phyloP scores from a whole-genome alignment of 2,888 invertebrate species.

The Caenorhabditis sp. region DNA sequence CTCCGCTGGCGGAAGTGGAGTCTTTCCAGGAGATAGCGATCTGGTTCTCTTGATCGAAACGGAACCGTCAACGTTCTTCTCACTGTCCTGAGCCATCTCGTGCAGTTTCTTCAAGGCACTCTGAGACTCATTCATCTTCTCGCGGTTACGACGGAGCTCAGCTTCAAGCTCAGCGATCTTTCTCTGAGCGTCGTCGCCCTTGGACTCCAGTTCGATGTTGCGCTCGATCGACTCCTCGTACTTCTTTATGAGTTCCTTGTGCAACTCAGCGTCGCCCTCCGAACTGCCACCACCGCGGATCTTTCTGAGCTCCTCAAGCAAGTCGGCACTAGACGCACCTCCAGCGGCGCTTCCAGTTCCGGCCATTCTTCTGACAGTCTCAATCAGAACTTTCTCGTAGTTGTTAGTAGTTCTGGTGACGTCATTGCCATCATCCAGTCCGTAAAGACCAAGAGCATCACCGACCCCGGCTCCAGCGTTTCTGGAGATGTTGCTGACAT shows the following conservation, averaged over 20 bases:
- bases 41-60: constrained; percentile 70
- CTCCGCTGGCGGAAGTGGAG: constrained; percentile 74
- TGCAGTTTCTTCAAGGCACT: constrained; percentile 75
- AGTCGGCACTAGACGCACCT: constrained; percentile 56
- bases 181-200: constrained; percentile 74
- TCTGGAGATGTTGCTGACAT: constrained; percentile 57
- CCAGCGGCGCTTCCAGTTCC: constrained; percentile 48
- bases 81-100: constrained; percentile 72
- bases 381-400: constrained; percentile 69
- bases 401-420: constrained; percentile 65
- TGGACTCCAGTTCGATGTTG: constrained; percentile 77
- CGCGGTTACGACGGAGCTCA: constrained; percentile 73
- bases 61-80: constrained; percentile 61
- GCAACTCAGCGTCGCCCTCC: constrained; percentile 72
- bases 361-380: constrained; percentile 66
- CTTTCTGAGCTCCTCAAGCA: constrained; percentile 64
- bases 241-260: constrained; percentile 77
- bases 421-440: constrained; percentile 55
- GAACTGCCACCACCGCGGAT: constrained; percentile 59
- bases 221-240: constrained; percentile 78
- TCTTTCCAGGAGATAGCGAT: constrained; percentile 75
- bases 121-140: constrained; percentile 72
- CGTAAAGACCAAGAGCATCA: constrained; percentile 30
- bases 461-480: constrained; percentile 44
- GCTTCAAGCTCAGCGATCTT: constrained; percentile 76